phyloP scores from a whole-genome alignment of 1,140 invertebrate genomes.

The Leptopilina boulardi region DNA sequence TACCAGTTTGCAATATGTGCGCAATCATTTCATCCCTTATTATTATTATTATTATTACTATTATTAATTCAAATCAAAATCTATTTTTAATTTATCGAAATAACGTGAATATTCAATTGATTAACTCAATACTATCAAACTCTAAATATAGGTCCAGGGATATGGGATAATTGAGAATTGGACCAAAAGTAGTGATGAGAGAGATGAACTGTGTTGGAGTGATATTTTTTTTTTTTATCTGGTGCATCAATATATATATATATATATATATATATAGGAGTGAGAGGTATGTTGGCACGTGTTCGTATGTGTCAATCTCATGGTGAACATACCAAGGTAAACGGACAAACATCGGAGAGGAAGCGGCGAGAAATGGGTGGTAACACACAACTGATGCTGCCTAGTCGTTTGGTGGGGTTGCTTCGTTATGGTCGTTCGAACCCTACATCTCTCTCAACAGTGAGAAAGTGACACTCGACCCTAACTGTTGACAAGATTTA shows the following conservation, averaged over 20 bases:
- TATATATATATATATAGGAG: too few species aligned
- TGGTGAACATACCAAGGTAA: slow-evolving; percentile 25
- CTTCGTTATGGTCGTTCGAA: slow-evolving; percentile 28
- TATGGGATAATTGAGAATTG: too few species aligned
- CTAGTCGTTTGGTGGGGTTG: slow-evolving; percentile 22
- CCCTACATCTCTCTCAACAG: slow-evolving; percentile 30
- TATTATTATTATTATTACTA: too few species aligned
- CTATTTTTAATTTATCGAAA: neutral
- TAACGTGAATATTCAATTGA: neutral
- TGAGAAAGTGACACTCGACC: slow-evolving; percentile 31
- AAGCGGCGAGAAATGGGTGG: slow-evolving; percentile 30
- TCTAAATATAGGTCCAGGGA: too few species aligned
- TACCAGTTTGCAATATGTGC: neutral
- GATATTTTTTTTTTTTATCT: too few species aligned
- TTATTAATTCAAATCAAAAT: neutral
- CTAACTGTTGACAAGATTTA: slow-evolving; percentile 22
- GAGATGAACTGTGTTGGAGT: too few species aligned
- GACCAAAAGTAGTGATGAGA: too few species aligned
- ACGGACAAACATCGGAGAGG: slow-evolving; percentile 24
- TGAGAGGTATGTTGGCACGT: neutral
- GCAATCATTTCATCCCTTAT: neutral
- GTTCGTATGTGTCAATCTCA: slow-evolving; percentile 15
- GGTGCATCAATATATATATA: too few species aligned
- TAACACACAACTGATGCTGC: slow-evolving; percentile 15
- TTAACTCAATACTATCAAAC: too few species aligned